A percentile compares a stretch with the other conserved stretches of the same genome.
These are phyloP conservation scores for Lissocephala sabroskyi DNA, from an alignment of 2,888 invertebrate genomes.

Conservation along the genomic window DNA sequence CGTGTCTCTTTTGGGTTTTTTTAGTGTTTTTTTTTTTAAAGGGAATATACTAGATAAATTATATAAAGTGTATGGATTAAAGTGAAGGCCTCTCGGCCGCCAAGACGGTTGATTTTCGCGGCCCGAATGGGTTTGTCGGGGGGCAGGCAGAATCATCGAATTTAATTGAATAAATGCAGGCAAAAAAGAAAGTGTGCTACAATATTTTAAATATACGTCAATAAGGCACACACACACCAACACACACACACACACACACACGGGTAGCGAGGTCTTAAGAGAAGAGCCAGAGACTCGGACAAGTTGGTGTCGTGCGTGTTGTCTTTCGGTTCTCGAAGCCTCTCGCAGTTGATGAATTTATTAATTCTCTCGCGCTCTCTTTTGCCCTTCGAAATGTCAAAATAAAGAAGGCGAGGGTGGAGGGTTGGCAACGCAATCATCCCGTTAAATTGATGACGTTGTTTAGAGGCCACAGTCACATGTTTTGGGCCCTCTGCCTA, in stretches of 20 bases:
- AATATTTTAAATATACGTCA: conserved; percentile 23
- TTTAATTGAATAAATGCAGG: conserved; percentile 42
- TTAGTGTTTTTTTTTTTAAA: too few species aligned
- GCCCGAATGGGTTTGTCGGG: too few species aligned
- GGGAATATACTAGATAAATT: too few species aligned
- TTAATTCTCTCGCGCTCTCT: conserved; percentile 38
- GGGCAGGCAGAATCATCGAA: too few species aligned
- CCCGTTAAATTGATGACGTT: neutral
- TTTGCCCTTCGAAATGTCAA: conserved; percentile 62
- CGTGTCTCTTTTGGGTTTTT: too few species aligned
- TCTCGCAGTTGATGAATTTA: conserved; percentile 33
- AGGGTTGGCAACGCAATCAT: conserved; percentile 1
- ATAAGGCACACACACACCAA: conserved; percentile 4
- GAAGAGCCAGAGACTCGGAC: conserved; percentile 11
- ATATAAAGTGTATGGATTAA: too few species aligned
- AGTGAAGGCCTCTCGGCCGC: too few species aligned
- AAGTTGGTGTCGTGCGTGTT: neutral
- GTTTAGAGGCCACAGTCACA: conserved; percentile 20
- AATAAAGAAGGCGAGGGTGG: conserved; percentile 40
- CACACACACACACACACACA: conserved; percentile 12
- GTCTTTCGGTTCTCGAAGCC: conserved; percentile 6
- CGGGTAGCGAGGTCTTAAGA: neutral
- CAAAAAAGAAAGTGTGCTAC: conserved; percentile 47
- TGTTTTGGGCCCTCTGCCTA: conserved; percentile 23
- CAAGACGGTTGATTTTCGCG: too few species aligned